Base-by-base conservation (phyloP, 2,888 invertebrate species). In the Epinotia bilunana region DNA sequence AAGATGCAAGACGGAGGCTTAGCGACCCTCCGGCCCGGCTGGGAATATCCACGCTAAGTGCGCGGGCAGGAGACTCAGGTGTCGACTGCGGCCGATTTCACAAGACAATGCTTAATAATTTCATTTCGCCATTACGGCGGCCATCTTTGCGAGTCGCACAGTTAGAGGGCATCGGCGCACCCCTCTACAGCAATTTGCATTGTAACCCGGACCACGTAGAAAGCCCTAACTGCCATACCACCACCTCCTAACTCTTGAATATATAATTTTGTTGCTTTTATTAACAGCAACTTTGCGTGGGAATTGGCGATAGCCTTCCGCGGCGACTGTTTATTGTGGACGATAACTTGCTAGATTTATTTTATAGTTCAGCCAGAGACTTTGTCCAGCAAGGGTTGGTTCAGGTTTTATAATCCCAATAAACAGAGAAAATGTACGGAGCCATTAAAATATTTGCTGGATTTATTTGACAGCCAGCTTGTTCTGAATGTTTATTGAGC, bases 41-140 rank as follows among this genome's bases (percentile, higher is more conserved):
- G 43, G 88, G 90, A 79, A 82, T 89, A 87, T 92, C 92, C 91
- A 91, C 82, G 79, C 80, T 90, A 90, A 87, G 84, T 83, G 80
- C 79, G 84, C 87, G 83, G 80, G 79, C 80, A 79, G 82, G 85
- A 87, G 93, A 86, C 93, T 93, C 94, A 94, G 94, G 94, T 94
- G 94, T 92, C 92, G 93, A 92, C 93, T 90, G 91, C 91, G 93
- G 93, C 91, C 92, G 93, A 94, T 93, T 93, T 90, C 91, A 91
- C 91, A 93, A 93, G 94, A 93, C 94, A 93, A 93, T 94, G 93
- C 93, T 93, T 94, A 94, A 94, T 94, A 93, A 94, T 94, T 94
- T 94, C 94, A 94, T 94, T 93, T 93, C 90, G 88, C 93, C 91
- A 93, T 94, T 93, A 93, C 86, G 90, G 89, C 93, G 91, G 93